Conservation (phyloP, 2,888 invertebrate species). For the Catonia carolina region DNA sequence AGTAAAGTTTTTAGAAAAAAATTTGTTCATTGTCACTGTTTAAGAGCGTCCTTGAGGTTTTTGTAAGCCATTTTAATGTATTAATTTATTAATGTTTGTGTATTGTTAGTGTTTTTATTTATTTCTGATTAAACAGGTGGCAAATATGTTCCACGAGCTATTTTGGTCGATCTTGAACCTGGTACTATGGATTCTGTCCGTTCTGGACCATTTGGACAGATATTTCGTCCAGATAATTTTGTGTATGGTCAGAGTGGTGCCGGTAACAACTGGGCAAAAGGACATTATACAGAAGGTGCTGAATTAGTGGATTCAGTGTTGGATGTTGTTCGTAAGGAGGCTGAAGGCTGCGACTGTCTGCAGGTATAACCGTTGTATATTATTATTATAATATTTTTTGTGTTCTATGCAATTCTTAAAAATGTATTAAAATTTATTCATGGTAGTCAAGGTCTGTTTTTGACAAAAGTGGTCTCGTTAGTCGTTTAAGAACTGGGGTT, state of each 20-base stretch:
- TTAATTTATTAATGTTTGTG: too few relatives aligned
- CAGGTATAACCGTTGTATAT: constrained; percentile 43
- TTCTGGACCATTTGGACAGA: constrained; percentile 58
- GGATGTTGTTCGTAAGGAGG: constrained; percentile 47
- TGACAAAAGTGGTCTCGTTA: too few relatives aligned
- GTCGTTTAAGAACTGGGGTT: too few relatives aligned
- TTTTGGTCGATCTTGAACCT: constrained; percentile 60
- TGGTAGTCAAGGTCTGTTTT: too few relatives aligned
- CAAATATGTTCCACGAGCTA: constrained; percentile 58
- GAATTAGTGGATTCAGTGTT: constrained; percentile 51
- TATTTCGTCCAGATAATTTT: constrained; percentile 63
- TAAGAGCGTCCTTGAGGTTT: too few relatives aligned
- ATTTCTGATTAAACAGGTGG: too few relatives aligned
- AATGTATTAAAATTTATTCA: too few relatives aligned
- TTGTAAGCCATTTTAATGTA: too few relatives aligned
- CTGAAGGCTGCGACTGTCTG: constrained; percentile 54
- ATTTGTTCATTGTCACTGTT: too few relatives aligned
- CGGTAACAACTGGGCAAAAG: constrained; percentile 48
- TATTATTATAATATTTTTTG: neutral
- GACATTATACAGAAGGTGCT: constrained; percentile 56
- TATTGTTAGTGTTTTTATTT: too few relatives aligned
- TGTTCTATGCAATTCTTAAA: constrained; percentile 39
- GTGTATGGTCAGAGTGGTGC: constrained; percentile 52
- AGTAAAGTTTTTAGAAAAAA: too few relatives aligned
- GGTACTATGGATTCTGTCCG: constrained; percentile 65